Percentiles rank a stretch among this genome's conserved stretches.
These are phyloP conservation scores for Drosophila limbata DNA, from an alignment of 2,888 invertebrate species.

Conservation along the genomic window DNA sequence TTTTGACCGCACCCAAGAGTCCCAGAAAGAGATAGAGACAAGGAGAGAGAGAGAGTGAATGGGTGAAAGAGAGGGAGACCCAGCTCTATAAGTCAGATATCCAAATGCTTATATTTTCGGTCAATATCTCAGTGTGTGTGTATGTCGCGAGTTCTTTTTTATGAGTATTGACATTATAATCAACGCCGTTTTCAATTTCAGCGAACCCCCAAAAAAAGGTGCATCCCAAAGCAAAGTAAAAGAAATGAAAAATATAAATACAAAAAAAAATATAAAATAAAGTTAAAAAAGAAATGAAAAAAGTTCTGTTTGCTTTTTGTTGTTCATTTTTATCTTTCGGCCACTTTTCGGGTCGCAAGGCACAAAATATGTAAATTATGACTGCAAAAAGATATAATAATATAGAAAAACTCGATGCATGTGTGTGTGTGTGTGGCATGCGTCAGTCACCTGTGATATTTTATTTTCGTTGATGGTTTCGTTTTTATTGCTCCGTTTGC, in stretches of 20 bases:
- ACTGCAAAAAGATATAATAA: conserved; percentile 32
- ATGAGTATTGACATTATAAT: conserved; percentile 81
- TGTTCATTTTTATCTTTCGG: conserved; percentile 62
- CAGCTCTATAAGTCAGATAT: conserved; percentile 39
- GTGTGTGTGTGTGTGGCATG: conserved; percentile 61
- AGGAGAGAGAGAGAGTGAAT: not conserved
- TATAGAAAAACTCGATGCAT: conserved; percentile 20
- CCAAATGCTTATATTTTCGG: conserved; percentile 9
- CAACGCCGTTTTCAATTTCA: conserved; percentile 82
- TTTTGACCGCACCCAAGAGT: conserved; percentile 71
- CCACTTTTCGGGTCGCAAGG: conserved; percentile 59
- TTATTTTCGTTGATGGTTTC: conserved; percentile 62
- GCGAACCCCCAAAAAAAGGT: conserved; percentile 62
- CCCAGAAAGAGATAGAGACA: not conserved
- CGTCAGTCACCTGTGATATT: conserved; percentile 80
- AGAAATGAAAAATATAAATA: conserved; percentile 29
- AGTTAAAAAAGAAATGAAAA: conserved; percentile 28
- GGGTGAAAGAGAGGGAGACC: conserved; percentile 4
- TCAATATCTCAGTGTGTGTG: conserved; percentile 20
- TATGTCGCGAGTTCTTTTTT: conserved; percentile 61
- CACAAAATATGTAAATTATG: conserved; percentile 77
- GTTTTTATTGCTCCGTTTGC: conserved; percentile 64
- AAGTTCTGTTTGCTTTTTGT: conserved; percentile 60
- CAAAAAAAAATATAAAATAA: conserved; percentile 39
- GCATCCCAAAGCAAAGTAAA: conserved; percentile 56